These are phyloP conservation scores for Bathybates hornii DNA, from an alignment of 2,113 vertebrate species.

Conservation along the genomic window DNA sequence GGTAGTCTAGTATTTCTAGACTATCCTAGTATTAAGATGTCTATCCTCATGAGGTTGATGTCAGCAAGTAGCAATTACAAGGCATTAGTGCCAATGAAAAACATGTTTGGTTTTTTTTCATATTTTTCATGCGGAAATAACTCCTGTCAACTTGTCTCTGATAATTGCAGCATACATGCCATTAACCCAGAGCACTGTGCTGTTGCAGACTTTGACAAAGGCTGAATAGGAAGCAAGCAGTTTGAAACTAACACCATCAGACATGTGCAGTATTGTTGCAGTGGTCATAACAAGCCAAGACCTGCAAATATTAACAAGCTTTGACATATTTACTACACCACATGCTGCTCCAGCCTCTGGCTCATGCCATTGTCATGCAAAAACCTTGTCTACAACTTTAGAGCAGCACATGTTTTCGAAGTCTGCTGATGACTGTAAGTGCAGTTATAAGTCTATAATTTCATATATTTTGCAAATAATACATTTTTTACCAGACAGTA, in stretches of 20 bases:
- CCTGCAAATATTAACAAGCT: neutral
- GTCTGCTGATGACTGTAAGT: neutral
- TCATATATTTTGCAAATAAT: neutral
- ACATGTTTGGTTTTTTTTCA: slow-evolving; percentile 28
- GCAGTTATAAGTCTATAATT: neutral
- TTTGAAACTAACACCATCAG: slow-evolving; percentile 20
- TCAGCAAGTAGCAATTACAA: neutral
- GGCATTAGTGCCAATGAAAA: neutral
- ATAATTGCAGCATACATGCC: slow-evolving; percentile 1
- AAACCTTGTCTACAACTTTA: neutral
- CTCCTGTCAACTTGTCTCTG: slow-evolving; percentile 10
- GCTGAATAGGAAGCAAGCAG: neutral
- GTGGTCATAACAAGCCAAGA: neutral
- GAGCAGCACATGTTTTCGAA: neutral
- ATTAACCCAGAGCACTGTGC: slow-evolving; percentile 1
- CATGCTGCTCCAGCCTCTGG: neutral
- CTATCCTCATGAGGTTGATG: neutral
- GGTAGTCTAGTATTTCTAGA: neutral
- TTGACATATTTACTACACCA: neutral
- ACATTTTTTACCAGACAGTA: neutral
- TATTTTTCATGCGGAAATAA: slow-evolving; percentile 14
- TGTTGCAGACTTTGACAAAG: neutral
- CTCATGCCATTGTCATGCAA: neutral
- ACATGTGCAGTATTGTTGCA: slow-evolving; percentile 4
- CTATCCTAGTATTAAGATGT: neutral